Evolutionary conservation across 2,888 invertebrate species (phyloP).

Genomic region (Apodemia hepburni): DNA sequence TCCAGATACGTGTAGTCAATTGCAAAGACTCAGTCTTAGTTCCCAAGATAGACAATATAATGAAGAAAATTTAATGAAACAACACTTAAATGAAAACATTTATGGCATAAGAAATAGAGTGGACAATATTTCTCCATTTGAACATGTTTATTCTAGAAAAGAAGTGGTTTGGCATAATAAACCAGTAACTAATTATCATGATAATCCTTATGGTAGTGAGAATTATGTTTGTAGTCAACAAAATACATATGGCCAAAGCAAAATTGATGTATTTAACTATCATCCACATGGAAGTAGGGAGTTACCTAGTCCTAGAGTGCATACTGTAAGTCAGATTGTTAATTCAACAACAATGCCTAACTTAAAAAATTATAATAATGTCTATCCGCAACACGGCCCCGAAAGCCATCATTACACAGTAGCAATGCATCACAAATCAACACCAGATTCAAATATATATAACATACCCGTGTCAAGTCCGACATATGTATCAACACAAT

Average conservation of each 20-base stretch:
- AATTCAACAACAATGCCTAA: constrained; percentile 75
- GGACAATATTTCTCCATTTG: constrained; percentile 55
- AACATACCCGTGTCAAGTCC: constrained; percentile 60
- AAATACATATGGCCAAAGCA: constrained; percentile 62
- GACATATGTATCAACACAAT: constrained; percentile 67
- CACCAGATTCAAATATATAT: constrained; percentile 63
- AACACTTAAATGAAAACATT: constrained; percentile 55
- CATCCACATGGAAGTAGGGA: constrained; percentile 60
- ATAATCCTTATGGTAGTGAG: constrained; percentile 59
- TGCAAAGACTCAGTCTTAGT: constrained; percentile 64
- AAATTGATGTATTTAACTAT: constrained; percentile 66
- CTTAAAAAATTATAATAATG: constrained; percentile 61
- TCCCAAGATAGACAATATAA: constrained; percentile 61
- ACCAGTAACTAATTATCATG: constrained; percentile 60
- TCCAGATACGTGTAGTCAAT: constrained; percentile 52
- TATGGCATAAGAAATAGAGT: constrained; percentile 51
- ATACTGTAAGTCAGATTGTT: constrained; percentile 70
- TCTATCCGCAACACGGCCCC: constrained; percentile 48
- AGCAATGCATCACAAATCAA: constrained; percentile 48
- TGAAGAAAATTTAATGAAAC: constrained; percentile 55
- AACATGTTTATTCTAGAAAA: constrained; percentile 56
- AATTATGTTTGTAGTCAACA: constrained; percentile 62
- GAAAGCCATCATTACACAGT: constrained; percentile 56
- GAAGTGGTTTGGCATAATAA: constrained; percentile 52
- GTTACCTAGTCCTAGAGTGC: constrained; percentile 58